Base-by-base conservation (phyloP, 1,140 invertebrate species). In the Conopomorpha cramerella region DNA sequence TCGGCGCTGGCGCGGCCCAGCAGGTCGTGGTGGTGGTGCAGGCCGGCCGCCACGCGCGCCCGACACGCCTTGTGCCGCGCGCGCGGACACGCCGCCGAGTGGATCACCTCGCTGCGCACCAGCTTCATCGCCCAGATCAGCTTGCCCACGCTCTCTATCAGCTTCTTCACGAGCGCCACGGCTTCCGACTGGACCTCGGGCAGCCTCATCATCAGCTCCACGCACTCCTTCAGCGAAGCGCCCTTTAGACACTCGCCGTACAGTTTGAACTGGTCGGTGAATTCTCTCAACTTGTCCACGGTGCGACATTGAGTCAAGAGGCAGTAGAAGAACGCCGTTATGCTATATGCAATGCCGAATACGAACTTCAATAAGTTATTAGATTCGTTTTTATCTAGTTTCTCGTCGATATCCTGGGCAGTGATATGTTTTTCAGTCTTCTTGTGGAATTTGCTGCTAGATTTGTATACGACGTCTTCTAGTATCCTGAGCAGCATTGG, bases 241-340 rank as follows among this genome's bases (percentile, higher is more conserved):
- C 84, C 84, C 34, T 81, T 81, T 16, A 81, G 72, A 35, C 82
- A 84, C 23, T 84, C 82, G 2, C 66, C 67, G 44, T 85, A 86
- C 12, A 85, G 46, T 30, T 81, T 81, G 41, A 86, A 85, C 17
- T 84, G 59, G 15, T 84, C 81, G 6, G 82, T 66, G 48, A 86
- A 86, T 38, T 84, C 80, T 17, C 79, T 63, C 7, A 85, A 52
- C 41, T 82, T 82, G 10, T 84, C 82, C 1, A 72, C 49, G 19
- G 67, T 61, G 1, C 70, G 67, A 38, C 80, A 72, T 19, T 86
- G 84, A 51, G 83, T 78, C 16, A 87, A 51, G 2, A 85, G 49
- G 35, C 79, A 82, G 41, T 85, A 82, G 11, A 85, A 73, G 47
- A 85, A 82, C 1, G 80, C 81, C 0, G 82, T 72, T 4, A 84